phyloP scores from a whole-genome alignment of 2,113 vertebrate genomes.

The Ranitomeya imitator region DNA sequence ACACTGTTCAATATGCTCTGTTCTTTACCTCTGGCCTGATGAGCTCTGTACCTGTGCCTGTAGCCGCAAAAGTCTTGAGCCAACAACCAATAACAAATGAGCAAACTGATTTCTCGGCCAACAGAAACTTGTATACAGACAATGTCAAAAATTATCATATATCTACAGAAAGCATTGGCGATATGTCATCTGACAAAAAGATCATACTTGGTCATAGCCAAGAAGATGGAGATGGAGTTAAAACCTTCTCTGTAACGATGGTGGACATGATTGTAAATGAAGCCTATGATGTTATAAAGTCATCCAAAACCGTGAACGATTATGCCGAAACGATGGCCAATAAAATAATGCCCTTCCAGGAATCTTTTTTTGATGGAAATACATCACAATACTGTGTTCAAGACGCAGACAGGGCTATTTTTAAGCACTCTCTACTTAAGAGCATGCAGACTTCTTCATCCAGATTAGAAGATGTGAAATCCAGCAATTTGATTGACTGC shows the following conservation, averaged over 20 bases:
- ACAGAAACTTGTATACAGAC: constrained; percentile 59
- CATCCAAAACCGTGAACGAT: constrained; percentile 77
- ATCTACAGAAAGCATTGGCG: constrained; percentile 62
- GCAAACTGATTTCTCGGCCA: neutral
- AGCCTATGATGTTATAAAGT: constrained; percentile 82
- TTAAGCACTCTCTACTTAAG: constrained; percentile 69
- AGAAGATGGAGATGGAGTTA: constrained; percentile 62
- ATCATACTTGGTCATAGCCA: constrained; percentile 62
- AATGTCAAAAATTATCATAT: constrained; percentile 57
- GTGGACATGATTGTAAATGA: constrained; percentile 87
- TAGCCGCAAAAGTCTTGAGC: constrained; percentile 85
- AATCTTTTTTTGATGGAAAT: constrained; percentile 60
- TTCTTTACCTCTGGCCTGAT: constrained; percentile 91
- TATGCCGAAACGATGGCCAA: constrained; percentile 76
- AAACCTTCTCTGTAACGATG: constrained; percentile 83
- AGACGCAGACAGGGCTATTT: constrained; percentile 66
- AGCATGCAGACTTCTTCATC: constrained; percentile 63
- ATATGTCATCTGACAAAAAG: constrained; percentile 71
- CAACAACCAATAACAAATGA: constrained; percentile 72
- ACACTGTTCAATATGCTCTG: constrained; percentile 87
- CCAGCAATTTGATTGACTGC: constrained; percentile 11
- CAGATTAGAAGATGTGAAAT: constrained; percentile 56
- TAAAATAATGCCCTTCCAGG: constrained; percentile 63
- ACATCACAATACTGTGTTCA: constrained; percentile 66
- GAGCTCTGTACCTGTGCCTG: constrained; percentile 89